Evolutionary conservation across 2,113 vertebrate species (phyloP).

Genomic region (Rhea americana): DNA sequence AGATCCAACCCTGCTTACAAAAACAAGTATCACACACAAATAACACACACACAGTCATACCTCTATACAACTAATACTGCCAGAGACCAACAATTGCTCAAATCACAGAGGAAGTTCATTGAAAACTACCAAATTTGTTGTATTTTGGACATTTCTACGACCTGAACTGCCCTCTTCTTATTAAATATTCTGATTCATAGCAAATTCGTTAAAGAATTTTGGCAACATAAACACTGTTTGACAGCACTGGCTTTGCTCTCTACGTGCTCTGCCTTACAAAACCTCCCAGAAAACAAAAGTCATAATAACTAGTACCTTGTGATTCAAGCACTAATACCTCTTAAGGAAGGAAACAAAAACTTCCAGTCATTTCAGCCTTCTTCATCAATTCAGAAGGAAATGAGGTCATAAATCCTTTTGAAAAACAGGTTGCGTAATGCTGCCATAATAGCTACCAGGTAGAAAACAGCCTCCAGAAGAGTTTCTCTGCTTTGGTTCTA

Average conservation of each 20-base stretch:
- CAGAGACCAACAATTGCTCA: neutral
- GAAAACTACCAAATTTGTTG: neutral
- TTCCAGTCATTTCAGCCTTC: neutral
- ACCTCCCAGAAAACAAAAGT: neutral
- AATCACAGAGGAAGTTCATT: neutral
- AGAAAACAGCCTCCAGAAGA: neutral
- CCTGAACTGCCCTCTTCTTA: neutral
- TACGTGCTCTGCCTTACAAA: fast-evolving
- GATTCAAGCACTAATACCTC: neutral
- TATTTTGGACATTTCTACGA: neutral
- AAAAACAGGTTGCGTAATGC: neutral
- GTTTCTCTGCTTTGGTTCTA: neutral
- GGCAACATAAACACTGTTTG: neutral
- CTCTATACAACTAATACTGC: neutral
- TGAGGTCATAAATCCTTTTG: neutral
- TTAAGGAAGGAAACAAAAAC: neutral
- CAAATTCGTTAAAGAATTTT: neutral
- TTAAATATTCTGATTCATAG: neutral
- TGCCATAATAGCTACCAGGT: neutral
- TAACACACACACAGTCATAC: neutral
- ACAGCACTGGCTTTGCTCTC: neutral
- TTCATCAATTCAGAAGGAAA: neutral
- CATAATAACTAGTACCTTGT: neutral
- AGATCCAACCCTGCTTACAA: neutral
- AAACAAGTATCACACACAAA: neutral